These are phyloP conservation scores for Microctenopoma lineatum DNA, from an alignment of 2,797 vertebrate genomes.

Conservation along the genomic window DNA sequence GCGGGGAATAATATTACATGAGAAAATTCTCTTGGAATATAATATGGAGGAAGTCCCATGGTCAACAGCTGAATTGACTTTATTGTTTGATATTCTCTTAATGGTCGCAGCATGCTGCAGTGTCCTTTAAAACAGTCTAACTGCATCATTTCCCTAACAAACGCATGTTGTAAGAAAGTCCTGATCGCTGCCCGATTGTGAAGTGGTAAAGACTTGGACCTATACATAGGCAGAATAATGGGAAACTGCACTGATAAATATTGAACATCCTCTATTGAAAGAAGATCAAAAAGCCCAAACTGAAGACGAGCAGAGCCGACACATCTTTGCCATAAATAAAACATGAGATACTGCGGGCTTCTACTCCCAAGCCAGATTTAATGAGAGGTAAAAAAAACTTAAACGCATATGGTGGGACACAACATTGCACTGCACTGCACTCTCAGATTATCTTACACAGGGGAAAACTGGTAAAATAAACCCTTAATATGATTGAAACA, in stretches of 20 bases:
- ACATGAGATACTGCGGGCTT: slow-evolving; percentile 77
- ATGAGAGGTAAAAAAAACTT: slow-evolving; percentile 71
- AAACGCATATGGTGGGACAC: slow-evolving; percentile 75
- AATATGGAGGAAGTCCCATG: no score
- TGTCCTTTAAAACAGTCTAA: slow-evolving; percentile 18
- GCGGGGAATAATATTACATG: no score
- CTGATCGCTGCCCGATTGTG: slow-evolving; percentile 33
- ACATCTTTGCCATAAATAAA: slow-evolving; percentile 80
- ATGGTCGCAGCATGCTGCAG: background rate
- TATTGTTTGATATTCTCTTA: slow-evolving; percentile 10
- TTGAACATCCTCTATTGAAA: slow-evolving; percentile 83
- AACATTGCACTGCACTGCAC: slow-evolving; percentile 42
- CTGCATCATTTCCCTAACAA: slow-evolving; percentile 57
- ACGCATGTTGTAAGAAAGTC: slow-evolving; percentile 50
- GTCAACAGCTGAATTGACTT: background rate
- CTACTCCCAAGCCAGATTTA: slow-evolving; percentile 75
- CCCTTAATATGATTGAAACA: slow-evolving; percentile 53
- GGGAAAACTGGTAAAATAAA: slow-evolving; percentile 37
- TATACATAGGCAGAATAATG: slow-evolving; percentile 72
- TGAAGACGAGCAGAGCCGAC: slow-evolving; percentile 74
- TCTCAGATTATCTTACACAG: slow-evolving; percentile 62
- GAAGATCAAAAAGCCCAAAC: slow-evolving; percentile 81
- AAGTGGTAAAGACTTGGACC: slow-evolving; percentile 62
- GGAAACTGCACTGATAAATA: slow-evolving; percentile 80
- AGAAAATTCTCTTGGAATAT: no score